Evolutionary conservation across 2,888 invertebrate genomes (phyloP).

Genomic region (Lucinisca nassula): DNA sequence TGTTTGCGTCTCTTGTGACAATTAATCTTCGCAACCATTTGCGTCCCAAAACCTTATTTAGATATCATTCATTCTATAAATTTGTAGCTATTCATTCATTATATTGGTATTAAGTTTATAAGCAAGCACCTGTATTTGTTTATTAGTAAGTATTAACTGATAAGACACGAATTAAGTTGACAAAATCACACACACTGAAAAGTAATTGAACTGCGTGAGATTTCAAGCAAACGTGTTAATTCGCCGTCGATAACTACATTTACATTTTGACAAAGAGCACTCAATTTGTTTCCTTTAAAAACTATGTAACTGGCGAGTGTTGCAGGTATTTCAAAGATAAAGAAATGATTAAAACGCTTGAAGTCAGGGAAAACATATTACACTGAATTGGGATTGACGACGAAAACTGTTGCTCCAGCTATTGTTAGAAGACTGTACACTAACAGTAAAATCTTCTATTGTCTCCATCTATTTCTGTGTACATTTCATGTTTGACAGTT

Average conservation of each 20-base stretch:
- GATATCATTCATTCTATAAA: constrained; percentile 6
- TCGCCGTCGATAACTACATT: neutral
- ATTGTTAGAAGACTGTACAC: no score
- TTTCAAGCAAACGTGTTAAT: neutral
- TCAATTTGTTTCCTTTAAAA: neutral
- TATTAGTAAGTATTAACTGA: constrained; percentile 16
- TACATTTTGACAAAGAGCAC: neutral
- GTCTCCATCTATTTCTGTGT: no score
- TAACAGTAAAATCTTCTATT: no score
- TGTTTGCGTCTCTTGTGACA: no score
- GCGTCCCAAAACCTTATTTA: neutral
- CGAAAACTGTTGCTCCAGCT: no score
- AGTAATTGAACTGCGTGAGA: neutral
- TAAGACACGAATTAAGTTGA: constrained; percentile 10
- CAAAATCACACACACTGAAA: constrained; percentile 2
- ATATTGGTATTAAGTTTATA: neutral
- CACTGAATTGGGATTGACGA: no score
- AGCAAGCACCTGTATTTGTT: constrained; percentile 8
- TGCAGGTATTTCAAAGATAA: neutral
- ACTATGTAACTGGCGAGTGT: neutral
- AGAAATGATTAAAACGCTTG: neutral
- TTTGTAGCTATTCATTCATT: neutral
- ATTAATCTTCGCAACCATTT: constrained; percentile 1
- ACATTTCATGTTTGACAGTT: no score
- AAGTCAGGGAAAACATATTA: no score